Conservation (phyloP, 2,113 vertebrate genomes). For the Heliornis fulica region DNA sequence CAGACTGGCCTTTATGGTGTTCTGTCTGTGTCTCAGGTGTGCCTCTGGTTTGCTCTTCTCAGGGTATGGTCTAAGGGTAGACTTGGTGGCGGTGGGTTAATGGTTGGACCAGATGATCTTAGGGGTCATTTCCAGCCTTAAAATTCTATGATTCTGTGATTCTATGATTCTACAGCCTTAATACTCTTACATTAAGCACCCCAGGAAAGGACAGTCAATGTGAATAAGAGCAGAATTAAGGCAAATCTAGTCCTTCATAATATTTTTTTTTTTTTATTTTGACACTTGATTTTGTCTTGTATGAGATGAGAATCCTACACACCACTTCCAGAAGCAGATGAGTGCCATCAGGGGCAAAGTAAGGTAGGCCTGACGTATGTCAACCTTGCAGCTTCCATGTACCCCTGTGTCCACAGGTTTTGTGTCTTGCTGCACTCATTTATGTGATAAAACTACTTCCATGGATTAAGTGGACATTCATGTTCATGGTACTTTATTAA, state of each 20-base stretch:
- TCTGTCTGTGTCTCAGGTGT: neutral
- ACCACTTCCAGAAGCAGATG: neutral
- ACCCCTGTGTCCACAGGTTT: neutral
- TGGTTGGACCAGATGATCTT: too few relatives aligned
- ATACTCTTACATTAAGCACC: neutral
- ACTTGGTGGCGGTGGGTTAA: too few relatives aligned
- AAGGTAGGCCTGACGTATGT: neutral
- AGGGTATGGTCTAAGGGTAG: too few relatives aligned
- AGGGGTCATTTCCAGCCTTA: too few relatives aligned
- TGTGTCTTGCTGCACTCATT: neutral
- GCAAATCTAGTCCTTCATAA: neutral
- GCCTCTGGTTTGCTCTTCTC: neutral
- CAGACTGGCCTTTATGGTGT: neutral
- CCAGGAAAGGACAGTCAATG: neutral
- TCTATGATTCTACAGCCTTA: neutral
- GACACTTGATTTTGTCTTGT: neutral
- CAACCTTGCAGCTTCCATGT: neutral
- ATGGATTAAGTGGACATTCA: neutral
- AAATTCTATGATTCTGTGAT: too few relatives aligned
- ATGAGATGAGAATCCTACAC: neutral
- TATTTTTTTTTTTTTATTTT: neutral
- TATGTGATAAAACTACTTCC: neutral
- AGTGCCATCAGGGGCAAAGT: neutral
- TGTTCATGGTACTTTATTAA: neutral
- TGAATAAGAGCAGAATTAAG: neutral